A percentile compares a stretch with the other conserved stretches of the same genome.
Conservation (phyloP, 2,797 vertebrate genomes). For the Urosaurus nigricauda region DNA sequence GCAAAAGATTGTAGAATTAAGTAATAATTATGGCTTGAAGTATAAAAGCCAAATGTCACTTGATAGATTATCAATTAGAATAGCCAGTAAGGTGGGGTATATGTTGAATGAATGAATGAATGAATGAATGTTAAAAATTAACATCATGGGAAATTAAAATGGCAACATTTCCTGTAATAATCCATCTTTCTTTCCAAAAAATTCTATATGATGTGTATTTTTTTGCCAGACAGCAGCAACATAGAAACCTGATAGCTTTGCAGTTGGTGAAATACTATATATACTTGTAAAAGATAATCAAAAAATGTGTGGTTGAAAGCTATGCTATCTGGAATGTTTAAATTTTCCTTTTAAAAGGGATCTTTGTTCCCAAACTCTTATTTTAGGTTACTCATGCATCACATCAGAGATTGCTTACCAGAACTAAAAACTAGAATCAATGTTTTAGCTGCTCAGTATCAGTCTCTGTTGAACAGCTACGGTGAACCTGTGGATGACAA, state of each 20-base stretch:
- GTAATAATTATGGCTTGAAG: background rate
- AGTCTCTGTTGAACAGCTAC: slow-evolving; percentile 96
- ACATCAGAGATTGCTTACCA: slow-evolving; percentile 97
- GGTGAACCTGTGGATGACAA: slow-evolving; percentile 97
- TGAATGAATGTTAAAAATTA: background rate
- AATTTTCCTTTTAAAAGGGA: slow-evolving; percentile 23
- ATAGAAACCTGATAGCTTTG: background rate
- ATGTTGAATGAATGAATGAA: background rate
- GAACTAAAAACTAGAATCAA: slow-evolving; percentile 98
- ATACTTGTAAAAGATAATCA: background rate
- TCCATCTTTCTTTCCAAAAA: background rate
- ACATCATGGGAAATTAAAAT: background rate
- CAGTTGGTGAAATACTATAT: background rate
- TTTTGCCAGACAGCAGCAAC: background rate
- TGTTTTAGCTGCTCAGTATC: slow-evolving; percentile 96
- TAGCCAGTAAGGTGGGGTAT: background rate
- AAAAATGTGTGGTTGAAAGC: background rate
- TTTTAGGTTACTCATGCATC: slow-evolving; percentile 95
- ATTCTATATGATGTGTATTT: background rate
- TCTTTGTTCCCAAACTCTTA: slow-evolving; percentile 19
- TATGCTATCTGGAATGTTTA: background rate
- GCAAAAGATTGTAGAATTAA: background rate
- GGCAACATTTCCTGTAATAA: too few relatives aligned
- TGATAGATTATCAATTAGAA: background rate
- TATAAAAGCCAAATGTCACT: background rate